Base-by-base conservation (phyloP, 2,797 vertebrate species). In the Holocentrus rufus region DNA sequence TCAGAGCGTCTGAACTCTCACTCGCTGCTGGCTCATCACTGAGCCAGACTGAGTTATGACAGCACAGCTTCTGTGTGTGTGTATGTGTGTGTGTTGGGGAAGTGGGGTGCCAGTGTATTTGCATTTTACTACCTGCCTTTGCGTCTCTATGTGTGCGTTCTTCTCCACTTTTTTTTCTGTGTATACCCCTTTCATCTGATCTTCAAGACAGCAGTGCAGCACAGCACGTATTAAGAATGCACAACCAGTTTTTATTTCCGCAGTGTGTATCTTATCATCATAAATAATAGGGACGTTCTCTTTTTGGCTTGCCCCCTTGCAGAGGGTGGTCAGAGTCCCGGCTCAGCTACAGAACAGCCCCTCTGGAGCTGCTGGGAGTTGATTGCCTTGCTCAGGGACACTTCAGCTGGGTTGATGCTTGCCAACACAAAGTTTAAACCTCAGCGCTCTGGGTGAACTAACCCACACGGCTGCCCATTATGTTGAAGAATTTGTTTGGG, bases 1-100 rank as follows among this genome's bases (percentile, higher is more conserved):
- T 85, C 81, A 80, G 53, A n/a, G 25, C 14, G 46, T 66, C 74
- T 65, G 69, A 50, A 18, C 42, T 62, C 30, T 74, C 66, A 69
- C 30, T 67, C 53, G 46, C 56, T 8, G 52, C 10, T 13, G 34
- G 56, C 68, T 81, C 75, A 70, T 54, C 57, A 36, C 42, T 20
- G 55, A 31, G 66, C 62, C 52, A 65, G 70, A 65, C 50, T 73
- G 52, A 72, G 30, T 62, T 46, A 30, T 39, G 36, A 39, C 66
- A 30, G 36, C 7, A 23, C 52, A 23, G 50, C 8, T 2, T 55
- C 15, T 20, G 53, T 56, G 13, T 46, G 56, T 36, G 20, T 25
- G 11, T 34, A 27, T 14, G 5, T 56, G 31, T 20, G 49, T 36
- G 27, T 36, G 56, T 39, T 39, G 17, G 18, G 9, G 55, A n/a